Evolutionary conservation across 1,140 invertebrate species (phyloP), one percentile per base, ranked within the genome.

Genomic region (Solenopsis fugax): DNA sequence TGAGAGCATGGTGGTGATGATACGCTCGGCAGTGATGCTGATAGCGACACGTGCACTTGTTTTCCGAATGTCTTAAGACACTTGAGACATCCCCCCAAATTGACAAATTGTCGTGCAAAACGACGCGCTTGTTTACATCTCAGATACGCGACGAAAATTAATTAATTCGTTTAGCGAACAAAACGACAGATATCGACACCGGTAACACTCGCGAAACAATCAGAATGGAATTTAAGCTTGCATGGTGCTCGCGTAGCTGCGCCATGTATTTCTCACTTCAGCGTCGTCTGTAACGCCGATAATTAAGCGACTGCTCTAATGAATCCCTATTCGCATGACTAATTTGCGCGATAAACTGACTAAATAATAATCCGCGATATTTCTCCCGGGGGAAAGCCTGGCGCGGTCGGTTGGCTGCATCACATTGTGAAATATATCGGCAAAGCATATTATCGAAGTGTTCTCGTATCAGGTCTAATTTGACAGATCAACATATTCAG

Each of bases 351-450:
- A 91, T 92, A 91, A 90, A 91, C 91, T 88, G 91, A 88, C 87
- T 89, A 91, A 92, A 92, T 92, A 92, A 92, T 91, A 91, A 92
- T 92, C 87, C 91, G 85, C 89, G 71, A 91, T 91, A 91, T 92
- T 89, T 92, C 90, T 89, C 91, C 89, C 91, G 80, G 62, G 88
- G 75, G 91, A 75, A 81, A 88, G 86, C 85, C 78, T 13, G 64
- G 64, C 72, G 75, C 80, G 89, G 89, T 89, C 88, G 89, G 87
- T 89, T 78, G 85, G 75, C 78, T 85, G 86, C 89, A 75, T 60
- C 71, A 80, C 73, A 86, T 80, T 58, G 84, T 76, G 60, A 88
- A 65, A 81, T 84, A 80, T 62, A 78, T 88, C 86, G 88, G 75
- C 50, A 56, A 45, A 85, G 65, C 89, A 65, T 86, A 88, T 86